Base-by-base conservation (phyloP, 2,888 invertebrate genomes). In the Rosalia funebris region DNA sequence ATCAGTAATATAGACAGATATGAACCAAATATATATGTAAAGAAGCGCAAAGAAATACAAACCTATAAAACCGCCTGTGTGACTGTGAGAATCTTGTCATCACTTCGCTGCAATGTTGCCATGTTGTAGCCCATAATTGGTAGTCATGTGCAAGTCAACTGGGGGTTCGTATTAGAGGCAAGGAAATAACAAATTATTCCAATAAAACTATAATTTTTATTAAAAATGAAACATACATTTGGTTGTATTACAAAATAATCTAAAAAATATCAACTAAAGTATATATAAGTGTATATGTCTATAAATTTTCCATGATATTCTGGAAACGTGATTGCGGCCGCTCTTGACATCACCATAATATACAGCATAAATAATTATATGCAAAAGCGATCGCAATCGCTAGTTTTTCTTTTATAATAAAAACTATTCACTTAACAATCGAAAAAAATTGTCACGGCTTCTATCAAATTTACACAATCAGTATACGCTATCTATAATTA, bases 171-270 rank as follows among this genome's bases (percentile, higher is more conserved):
- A n/a, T n/a, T n/a, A n/a, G n/a, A n/a, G n/a, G n/a, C n/a, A n/a
- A n/a, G n/a, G n/a, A n/a, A n/a, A n/a, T n/a, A n/a, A n/a, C n/a
- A n/a, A n/a, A n/a, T n/a, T n/a, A n/a, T 60, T 65, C 39, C 39
- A 50, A 67, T 70, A 70, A 64, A 65, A 65, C 63, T 67, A 67
- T 67, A 56, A 54, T 60, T 68, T 71, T 71, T 70, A 68, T 70
- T 70, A 66, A 69, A 66, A 69, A 65, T 61, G 62, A 68, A 69
- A 70, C 62, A 67, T 68, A 68, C 68, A 60, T 57, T 70, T 60
- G 69, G 58, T 69, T 62, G 66, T 69, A 69, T 70, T 71, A 71
- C 70, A 71, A 71, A 71, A 68, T 67, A 71, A 70, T 64, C 65
- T 66, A 65, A 68, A 66, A 66, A 61, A 69, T 66, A 65, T 57